A percentile compares a stretch with the other conserved stretches of the same genome.
These are phyloP conservation scores for Bufotes viridis DNA, from an alignment of 2,797 vertebrate genomes.

Conservation along the genomic window DNA sequence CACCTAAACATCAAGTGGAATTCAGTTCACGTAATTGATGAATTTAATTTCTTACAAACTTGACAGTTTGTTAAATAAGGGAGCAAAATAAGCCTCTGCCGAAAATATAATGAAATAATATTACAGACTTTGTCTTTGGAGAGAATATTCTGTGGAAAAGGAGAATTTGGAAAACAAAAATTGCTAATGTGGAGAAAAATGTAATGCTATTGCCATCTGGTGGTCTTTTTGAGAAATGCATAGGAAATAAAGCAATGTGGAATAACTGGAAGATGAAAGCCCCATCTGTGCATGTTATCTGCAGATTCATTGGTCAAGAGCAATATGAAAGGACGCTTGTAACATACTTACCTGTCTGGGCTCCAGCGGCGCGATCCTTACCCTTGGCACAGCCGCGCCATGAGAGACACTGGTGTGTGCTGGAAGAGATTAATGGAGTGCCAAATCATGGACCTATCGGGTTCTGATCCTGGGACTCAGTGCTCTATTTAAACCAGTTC, in stretches of 20 bases:
- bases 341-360: no score
- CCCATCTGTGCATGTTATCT: not conserved
- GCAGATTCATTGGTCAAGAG: not conserved
- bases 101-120: not conserved
- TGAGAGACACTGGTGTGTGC: no score
- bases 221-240: not conserved
- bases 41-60: constrained; percentile 28
- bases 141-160: not conserved
- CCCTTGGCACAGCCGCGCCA: no score
- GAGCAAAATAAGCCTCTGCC: not conserved
- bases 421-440: no score
- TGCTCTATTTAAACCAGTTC: no score
- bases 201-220: constrained; percentile 36
- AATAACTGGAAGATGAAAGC: not conserved
- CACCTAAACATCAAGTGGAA: constrained; percentile 20
- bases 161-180: not conserved
- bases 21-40: constrained; percentile 40
- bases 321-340: not conserved
- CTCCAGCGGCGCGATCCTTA: no score
- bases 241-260: not conserved
- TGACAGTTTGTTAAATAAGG: constrained; percentile 45
- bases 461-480: no score
- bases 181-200: not conserved
- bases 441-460: no score
- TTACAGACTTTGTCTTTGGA: not conserved